Percentiles rank a stretch among this genome's conserved stretches.
phyloP scores from a whole-genome alignment of 30 jellyfish, hydroid and myxozoan genomes.

The Aurelia aurita complex sp. Pacific region DNA sequence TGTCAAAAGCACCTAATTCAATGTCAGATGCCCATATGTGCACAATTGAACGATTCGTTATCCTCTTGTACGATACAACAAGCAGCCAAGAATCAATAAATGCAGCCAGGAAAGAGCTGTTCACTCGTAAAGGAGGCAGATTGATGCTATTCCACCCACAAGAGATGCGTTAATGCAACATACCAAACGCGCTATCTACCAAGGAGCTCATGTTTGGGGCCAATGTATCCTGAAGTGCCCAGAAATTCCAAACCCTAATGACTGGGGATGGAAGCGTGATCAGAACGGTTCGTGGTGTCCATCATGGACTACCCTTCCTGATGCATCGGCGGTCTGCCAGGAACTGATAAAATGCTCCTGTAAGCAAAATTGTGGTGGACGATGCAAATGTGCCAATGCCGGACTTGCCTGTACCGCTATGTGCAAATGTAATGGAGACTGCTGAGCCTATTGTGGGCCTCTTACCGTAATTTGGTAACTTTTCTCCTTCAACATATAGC shows the following conservation, averaged over 20 bases:
- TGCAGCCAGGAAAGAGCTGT: no score
- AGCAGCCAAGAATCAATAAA: no score
- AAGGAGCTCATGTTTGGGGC: not conserved
- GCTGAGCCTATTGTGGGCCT: not conserved
- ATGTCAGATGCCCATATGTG: no score
- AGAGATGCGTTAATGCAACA: not conserved
- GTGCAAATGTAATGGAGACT: conserved; percentile 9
- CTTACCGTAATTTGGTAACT: no score
- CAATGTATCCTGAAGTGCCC: not conserved
- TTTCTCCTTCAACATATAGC: no score
- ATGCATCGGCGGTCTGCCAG: conserved; percentile 16
- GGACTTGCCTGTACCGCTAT: not conserved
- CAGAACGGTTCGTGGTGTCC: no score
- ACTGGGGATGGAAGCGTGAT: not conserved
- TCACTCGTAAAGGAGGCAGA: no score
- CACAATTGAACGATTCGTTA: not conserved
- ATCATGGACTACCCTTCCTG: not conserved
- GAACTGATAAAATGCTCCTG: conserved; percentile 5
- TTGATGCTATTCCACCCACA: no score
- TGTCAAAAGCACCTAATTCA: no score
- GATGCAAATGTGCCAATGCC: not conserved
- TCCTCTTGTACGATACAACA: not conserved
- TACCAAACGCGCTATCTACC: not conserved
- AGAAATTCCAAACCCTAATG: not conserved
- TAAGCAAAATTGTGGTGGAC: not conserved